These are phyloP conservation scores for Seriola aureovittata DNA, from an alignment of 2,113 vertebrate species.

Conservation along the genomic window DNA sequence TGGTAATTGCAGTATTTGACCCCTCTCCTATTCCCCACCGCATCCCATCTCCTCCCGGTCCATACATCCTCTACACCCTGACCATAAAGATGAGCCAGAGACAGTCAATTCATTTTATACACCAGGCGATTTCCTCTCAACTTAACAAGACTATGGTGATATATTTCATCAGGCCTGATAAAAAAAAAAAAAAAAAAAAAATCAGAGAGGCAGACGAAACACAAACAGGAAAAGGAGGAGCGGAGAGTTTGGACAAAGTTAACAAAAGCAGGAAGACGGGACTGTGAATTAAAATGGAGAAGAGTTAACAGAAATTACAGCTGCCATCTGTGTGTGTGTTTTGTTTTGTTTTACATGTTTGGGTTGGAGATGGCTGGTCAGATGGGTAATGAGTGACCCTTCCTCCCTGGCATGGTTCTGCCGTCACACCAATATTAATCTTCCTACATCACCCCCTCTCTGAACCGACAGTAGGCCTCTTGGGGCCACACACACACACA, in stretches of 20 bases:
- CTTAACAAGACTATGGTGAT: slow-evolving; percentile 42
- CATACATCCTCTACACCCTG: slow-evolving; percentile 46
- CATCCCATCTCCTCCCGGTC: slow-evolving; percentile 62
- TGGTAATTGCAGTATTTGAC: slow-evolving; percentile 83
- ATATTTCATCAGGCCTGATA: slow-evolving; percentile 48
- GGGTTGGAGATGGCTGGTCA: slow-evolving; percentile 66
- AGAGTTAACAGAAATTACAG: slow-evolving; percentile 51
- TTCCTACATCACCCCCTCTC: slow-evolving; percentile 68
- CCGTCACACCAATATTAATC: slow-evolving; percentile 77
- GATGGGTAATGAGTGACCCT: slow-evolving; percentile 81
- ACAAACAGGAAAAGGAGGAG: slow-evolving; percentile 50
- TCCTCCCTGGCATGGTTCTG: slow-evolving; percentile 75
- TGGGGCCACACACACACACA: slow-evolving; percentile 42
- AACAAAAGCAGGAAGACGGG: slow-evolving; percentile 42
- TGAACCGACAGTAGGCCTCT: slow-evolving; percentile 66
- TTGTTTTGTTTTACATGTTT: slow-evolving; percentile 38
- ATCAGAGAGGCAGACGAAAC: slow-evolving; percentile 43
- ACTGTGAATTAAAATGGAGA: slow-evolving; percentile 17
- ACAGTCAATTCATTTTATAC: slow-evolving; percentile 62
- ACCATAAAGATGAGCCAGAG: slow-evolving; percentile 62
- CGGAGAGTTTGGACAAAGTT: slow-evolving; percentile 34
- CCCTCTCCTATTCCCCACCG: slow-evolving; percentile 66
- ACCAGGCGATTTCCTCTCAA: slow-evolving; percentile 41
- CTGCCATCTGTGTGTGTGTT: slow-evolving; percentile 44
- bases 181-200: background rate